Conservation (phyloP, 2,888 invertebrate species). For the Pristionchus fissidentatus region DNA sequence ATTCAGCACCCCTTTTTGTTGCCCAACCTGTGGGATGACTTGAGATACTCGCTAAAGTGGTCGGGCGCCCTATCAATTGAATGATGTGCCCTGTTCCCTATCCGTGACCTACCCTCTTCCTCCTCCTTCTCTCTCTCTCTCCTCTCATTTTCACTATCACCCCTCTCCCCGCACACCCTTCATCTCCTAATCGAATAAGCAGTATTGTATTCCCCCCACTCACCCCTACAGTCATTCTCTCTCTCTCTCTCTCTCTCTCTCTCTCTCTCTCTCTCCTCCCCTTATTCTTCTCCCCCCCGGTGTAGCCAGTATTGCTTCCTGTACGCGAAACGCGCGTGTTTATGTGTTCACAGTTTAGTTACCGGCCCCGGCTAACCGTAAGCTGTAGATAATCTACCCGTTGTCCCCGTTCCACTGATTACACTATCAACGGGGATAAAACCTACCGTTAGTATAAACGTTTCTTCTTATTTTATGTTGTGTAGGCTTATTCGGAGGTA, state of each 20-base stretch:
- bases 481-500: too few relatives aligned
- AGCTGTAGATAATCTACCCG: neutral
- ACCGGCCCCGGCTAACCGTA: too few relatives aligned
- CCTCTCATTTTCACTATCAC: conserved; percentile 3
- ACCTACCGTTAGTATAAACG: too few relatives aligned
- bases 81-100: too few relatives aligned
- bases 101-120: neutral
- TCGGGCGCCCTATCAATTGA: too few relatives aligned
- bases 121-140: neutral
- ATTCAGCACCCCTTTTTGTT: too few relatives aligned
- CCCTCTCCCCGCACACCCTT: neutral
- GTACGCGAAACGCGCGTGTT: too few relatives aligned
- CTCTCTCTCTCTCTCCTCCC: neutral
- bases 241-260: neutral
- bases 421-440: too few relatives aligned
- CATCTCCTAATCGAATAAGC: conserved; percentile 34
- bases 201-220: conserved; percentile 33
- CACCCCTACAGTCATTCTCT: neutral
- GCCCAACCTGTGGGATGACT: too few relatives aligned
- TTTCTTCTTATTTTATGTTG: too few relatives aligned
- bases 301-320: neutral
- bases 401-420: neutral
- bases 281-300: neutral
- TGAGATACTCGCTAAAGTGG: too few relatives aligned
- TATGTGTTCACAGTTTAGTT: too few relatives aligned